Evolutionary conservation across 2,888 invertebrate genomes (phyloP).

Genomic region (Sarcophaga caerulescens): DNA sequence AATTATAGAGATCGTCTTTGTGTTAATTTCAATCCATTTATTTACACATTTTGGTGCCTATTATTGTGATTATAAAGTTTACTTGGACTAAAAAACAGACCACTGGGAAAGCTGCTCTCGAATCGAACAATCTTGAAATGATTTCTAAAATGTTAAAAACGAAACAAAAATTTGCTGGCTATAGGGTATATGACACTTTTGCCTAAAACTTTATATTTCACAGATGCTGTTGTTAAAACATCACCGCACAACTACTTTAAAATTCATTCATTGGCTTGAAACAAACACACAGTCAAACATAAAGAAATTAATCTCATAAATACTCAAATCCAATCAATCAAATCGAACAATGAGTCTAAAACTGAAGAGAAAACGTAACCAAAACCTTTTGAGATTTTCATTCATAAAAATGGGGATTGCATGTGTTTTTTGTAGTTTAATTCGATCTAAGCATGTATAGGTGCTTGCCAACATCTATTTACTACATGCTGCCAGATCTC

Average conservation of each 20-base stretch:
- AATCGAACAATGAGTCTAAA: constrained; percentile 74
- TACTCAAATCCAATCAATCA: constrained; percentile 80
- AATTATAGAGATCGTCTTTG: too few relatives aligned
- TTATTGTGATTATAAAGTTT: too few relatives aligned
- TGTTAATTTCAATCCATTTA: too few relatives aligned
- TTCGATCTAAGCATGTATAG: background rate
- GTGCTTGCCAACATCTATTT: background rate
- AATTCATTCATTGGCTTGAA: constrained; percentile 1
- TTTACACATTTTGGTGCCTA: too few relatives aligned
- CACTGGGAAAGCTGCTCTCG: too few relatives aligned
- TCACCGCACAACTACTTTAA: background rate
- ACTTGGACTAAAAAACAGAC: too few relatives aligned
- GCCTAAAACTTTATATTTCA: background rate
- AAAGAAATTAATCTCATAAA: constrained; percentile 79
- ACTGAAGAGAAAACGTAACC: constrained; percentile 20
- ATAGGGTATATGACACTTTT: background rate
- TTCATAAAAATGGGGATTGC: constrained; percentile 27
- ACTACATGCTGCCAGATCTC: background rate
- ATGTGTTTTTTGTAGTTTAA: background rate
- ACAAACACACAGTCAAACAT: constrained; percentile 19
- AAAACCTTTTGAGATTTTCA: constrained; percentile 39
- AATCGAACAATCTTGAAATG: too few relatives aligned
- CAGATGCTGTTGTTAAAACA: constrained; percentile 10
- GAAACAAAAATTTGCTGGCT: too few relatives aligned
- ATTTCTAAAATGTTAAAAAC: too few relatives aligned